These are phyloP conservation scores for Lucilia sericata DNA, from an alignment of 1,140 invertebrate species.

Conservation along the genomic window DNA sequence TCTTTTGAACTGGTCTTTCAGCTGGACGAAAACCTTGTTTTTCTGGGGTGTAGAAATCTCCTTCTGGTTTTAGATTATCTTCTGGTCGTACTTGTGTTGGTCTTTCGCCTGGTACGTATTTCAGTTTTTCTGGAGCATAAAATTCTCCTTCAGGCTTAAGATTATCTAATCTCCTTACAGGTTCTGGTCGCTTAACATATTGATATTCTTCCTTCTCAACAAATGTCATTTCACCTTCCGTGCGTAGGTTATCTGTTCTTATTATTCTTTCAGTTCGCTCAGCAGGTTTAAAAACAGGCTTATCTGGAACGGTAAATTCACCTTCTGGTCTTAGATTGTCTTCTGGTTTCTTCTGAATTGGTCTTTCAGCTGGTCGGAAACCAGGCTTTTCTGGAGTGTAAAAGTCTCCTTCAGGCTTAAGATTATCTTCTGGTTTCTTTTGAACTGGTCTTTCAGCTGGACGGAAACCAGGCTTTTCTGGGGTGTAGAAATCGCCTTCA, in stretches of 20 bases:
- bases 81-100: slow-evolving; percentile 64
- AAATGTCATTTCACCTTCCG: slow-evolving; percentile 68
- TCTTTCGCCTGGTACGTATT: slow-evolving; percentile 67
- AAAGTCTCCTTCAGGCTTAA: slow-evolving; percentile 71
- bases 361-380: slow-evolving; percentile 56
- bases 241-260: slow-evolving; percentile 69
- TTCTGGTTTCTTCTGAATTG: slow-evolving; percentile 65
- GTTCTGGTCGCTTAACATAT: slow-evolving; percentile 66
- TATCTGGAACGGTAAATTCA: slow-evolving; percentile 70
- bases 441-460: slow-evolving; percentile 66
- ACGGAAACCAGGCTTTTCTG: slow-evolving; percentile 52
- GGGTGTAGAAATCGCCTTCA: slow-evolving; percentile 71
- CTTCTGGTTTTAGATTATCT: slow-evolving; percentile 71
- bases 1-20: slow-evolving; percentile 67
- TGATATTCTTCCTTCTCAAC: slow-evolving; percentile 70
- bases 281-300: slow-evolving; percentile 60
- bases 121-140: slow-evolving; percentile 59
- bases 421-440: slow-evolving; percentile 66
- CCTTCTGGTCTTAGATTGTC: slow-evolving; percentile 73
- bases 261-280: slow-evolving; percentile 70
- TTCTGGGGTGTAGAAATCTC: slow-evolving; percentile 67
- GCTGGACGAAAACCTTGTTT: slow-evolving; percentile 58
- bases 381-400: slow-evolving; percentile 65
- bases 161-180: slow-evolving; percentile 70
- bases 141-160: slow-evolving; percentile 69